Percentiles rank a stretch among this genome's conserved stretches.
Evolutionary conservation across 2,113 vertebrate species (phyloP).

Genomic region (Zapus hudsonius): DNA sequence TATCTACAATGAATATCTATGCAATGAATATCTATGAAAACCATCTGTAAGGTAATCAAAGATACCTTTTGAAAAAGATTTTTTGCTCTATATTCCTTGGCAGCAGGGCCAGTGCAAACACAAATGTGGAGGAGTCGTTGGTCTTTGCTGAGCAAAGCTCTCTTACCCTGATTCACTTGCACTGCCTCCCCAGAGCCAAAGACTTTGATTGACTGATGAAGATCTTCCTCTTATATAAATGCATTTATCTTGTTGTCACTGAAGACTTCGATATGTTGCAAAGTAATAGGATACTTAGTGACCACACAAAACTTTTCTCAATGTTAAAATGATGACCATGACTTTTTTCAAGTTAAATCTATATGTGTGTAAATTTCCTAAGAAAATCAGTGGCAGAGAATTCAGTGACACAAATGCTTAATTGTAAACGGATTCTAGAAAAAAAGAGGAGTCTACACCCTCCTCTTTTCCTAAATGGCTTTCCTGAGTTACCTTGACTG

Average conservation of each 20-base stretch:
- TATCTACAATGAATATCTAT: constrained; percentile 18
- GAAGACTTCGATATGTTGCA: neutral
- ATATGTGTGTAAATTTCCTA: neutral
- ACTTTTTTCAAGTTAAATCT: constrained; percentile 12
- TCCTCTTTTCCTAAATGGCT: neutral
- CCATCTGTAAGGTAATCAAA: constrained; percentile 7
- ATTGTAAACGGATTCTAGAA: neutral
- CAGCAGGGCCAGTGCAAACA: neutral
- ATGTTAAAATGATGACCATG: neutral
- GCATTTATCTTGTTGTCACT: neutral
- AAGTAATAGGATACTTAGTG: neutral
- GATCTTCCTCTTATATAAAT: neutral
- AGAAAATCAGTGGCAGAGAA: neutral
- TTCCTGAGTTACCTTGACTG: neutral
- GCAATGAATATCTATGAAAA: constrained; percentile 19
- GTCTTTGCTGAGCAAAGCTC: neutral
- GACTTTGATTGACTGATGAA: neutral
- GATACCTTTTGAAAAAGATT: neutral
- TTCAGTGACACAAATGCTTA: neutral
- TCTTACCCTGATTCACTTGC: too few relatives aligned
- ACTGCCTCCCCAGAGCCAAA: neutral
- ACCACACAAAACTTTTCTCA: constrained; percentile 42
- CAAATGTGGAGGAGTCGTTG: neutral
- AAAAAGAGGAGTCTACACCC: rapidly evolving
- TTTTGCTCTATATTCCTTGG: constrained; percentile 21